Percentiles rank a stretch among this genome's conserved stretches.
Evolutionary conservation across 2,888 invertebrate genomes (phyloP).

Genomic region (Drosophila multiciliata): DNA sequence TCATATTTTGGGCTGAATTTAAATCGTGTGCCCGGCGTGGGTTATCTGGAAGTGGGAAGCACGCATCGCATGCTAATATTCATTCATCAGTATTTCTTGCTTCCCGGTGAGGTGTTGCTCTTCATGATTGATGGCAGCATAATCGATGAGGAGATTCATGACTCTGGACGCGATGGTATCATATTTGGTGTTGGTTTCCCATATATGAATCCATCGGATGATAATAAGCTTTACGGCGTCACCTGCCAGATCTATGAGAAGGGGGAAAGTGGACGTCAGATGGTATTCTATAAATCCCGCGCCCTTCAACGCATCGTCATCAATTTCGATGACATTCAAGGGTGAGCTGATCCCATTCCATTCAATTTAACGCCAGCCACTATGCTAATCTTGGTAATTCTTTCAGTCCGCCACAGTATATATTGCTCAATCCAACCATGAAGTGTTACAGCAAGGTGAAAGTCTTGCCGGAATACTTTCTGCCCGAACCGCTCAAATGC

Average conservation of each 20-base stretch:
- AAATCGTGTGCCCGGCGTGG: slow-evolving; percentile 88
- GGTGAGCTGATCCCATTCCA: slow-evolving; percentile 54
- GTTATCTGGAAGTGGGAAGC: slow-evolving; percentile 87
- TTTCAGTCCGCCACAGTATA: slow-evolving; percentile 79
- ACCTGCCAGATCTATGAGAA: slow-evolving; percentile 85
- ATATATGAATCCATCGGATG: slow-evolving; percentile 64
- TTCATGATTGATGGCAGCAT: slow-evolving; percentile 87
- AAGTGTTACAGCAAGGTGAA: slow-evolving; percentile 87
- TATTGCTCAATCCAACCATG: slow-evolving; percentile 79
- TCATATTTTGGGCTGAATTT: slow-evolving; percentile 85
- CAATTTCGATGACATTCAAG: slow-evolving; percentile 76
- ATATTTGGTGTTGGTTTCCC: slow-evolving; percentile 84
- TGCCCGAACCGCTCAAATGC: slow-evolving; percentile 86
- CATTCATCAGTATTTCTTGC: slow-evolving; percentile 87
- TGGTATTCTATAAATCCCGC: slow-evolving; percentile 89
- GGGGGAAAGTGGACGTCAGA: slow-evolving; percentile 78
- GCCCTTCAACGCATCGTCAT: slow-evolving; percentile 90
- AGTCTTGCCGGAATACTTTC: slow-evolving; percentile 89
- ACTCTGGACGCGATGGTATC: slow-evolving; percentile 76
- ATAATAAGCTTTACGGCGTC: slow-evolving; percentile 81
- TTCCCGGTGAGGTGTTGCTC: slow-evolving; percentile 93
- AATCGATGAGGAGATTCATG: slow-evolving; percentile 78
- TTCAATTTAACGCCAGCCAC: background rate
- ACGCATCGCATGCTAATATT: slow-evolving; percentile 87
- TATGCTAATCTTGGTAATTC: background rate